phyloP scores from a whole-genome alignment of 2,888 invertebrate genomes.

The Carpatolechia fugitivella region DNA sequence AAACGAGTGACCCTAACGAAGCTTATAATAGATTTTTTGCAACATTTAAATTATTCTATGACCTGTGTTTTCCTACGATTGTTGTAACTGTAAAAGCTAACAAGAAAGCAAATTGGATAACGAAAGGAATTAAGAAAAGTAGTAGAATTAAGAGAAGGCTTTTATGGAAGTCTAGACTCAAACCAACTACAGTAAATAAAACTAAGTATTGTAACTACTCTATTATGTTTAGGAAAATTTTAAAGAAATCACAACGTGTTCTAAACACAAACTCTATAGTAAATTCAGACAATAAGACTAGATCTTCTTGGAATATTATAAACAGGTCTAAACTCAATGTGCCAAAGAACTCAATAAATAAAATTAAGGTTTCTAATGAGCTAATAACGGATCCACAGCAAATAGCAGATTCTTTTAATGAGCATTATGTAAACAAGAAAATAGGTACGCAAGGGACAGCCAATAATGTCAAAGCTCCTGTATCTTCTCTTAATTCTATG shows the following conservation, averaged over 20 bases:
- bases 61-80: constrained; percentile 4
- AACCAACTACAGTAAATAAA: constrained; percentile 6
- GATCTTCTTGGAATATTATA: neutral
- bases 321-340: neutral
- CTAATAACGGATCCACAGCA: neutral
- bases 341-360: neutral
- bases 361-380: neutral
- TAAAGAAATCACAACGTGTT: neutral
- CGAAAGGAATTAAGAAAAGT: neutral
- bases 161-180: constrained; percentile 5
- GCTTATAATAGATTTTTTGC: constrained; percentile 3
- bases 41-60: constrained; percentile 6
- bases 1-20: neutral
- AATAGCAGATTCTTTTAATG: neutral
- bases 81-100: constrained; percentile 3
- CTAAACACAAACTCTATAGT: neutral
- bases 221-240: neutral
- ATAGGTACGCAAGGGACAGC: neutral
- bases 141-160: constrained; percentile 9
- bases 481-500: neutral
- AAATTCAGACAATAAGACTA: neutral
- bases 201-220: constrained; percentile 2
- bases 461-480: neutral
- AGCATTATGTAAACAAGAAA: neutral
- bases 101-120: constrained; percentile 4